A percentile compares a stretch with the other conserved stretches of the same genome.
phyloP scores from a whole-genome alignment of 2,797 vertebrate genomes.

The Antennarius maculatus region DNA sequence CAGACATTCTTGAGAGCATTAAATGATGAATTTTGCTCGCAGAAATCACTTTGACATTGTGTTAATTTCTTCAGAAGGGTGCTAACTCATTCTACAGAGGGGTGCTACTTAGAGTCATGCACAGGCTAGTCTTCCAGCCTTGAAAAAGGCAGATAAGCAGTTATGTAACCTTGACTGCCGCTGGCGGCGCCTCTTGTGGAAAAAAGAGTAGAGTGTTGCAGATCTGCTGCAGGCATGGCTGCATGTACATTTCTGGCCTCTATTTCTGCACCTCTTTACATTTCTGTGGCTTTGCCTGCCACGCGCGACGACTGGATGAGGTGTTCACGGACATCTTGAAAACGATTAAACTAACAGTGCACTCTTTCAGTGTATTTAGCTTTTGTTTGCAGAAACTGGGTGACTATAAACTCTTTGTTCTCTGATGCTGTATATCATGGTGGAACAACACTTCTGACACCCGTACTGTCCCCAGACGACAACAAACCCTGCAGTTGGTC shows the following conservation, averaged over 20 bases:
- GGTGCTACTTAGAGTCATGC: conserved; percentile 37
- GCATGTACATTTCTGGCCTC: neutral
- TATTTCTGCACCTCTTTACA: neutral
- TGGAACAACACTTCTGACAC: conserved; percentile 7
- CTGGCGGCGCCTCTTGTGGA: conserved; percentile 2
- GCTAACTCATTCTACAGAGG: conserved; percentile 39
- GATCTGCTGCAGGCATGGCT: conserved; percentile 13
- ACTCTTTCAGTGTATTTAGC: neutral
- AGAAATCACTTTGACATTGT: conserved; percentile 26
- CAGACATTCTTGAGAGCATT: neutral
- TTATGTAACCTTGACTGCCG: conserved; percentile 58
- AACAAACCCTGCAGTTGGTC: conserved; percentile 58
- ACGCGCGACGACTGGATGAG: neutral
- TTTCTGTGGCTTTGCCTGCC: neutral
- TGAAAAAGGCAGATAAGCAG: conserved; percentile 58
- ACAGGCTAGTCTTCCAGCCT: conserved; percentile 16
- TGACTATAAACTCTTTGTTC: conserved; percentile 11
- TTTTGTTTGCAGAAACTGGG: conserved; percentile 3
- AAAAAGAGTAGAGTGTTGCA: conserved; percentile 14
- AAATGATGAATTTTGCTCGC: conserved; percentile 1
- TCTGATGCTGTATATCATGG: conserved; percentile 14
- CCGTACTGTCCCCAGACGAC: conserved; percentile 35
- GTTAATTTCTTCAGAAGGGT: conserved; percentile 32
- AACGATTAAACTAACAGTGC: neutral
- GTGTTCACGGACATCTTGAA: neutral